A percentile compares a stretch with the other conserved stretches of the same genome.
These are phyloP conservation scores for Sclerurus mexicanus DNA, from an alignment of 2,113 vertebrate species.

Conservation along the genomic window DNA sequence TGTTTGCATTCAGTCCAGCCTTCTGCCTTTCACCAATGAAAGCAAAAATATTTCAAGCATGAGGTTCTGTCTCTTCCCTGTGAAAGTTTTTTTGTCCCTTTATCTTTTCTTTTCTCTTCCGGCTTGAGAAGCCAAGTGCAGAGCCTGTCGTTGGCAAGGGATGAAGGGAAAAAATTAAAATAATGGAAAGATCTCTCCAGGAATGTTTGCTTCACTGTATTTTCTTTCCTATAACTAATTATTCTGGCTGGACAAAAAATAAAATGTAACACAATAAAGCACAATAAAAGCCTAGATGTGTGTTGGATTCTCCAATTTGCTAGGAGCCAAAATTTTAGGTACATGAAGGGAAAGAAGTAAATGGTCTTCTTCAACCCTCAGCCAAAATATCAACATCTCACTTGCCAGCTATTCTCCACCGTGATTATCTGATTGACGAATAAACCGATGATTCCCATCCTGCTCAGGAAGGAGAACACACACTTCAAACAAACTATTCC, in stretches of 20 bases:
- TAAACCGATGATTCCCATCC: background rate
- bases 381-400: background rate
- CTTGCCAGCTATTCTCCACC: background rate
- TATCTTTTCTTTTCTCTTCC: constrained; percentile 43
- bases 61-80: background rate
- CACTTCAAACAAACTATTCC: background rate
- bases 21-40: background rate
- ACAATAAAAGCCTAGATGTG: background rate
- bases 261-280: constrained; percentile 2
- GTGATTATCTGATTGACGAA: background rate
- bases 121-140: constrained; percentile 30
- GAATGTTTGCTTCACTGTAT: constrained; percentile 34
- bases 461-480: background rate
- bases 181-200: constrained; percentile 40
- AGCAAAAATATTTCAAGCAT: constrained; percentile 18
- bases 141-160: constrained; percentile 20
- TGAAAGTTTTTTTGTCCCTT: background rate
- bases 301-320: background rate
- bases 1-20: background rate
- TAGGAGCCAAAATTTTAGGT: constrained; percentile 28
- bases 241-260: constrained; percentile 48
- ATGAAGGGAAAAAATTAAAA: constrained; percentile 43
- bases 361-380: background rate
- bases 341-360: background rate
- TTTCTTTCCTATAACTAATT: constrained; percentile 69